Evolutionary conservation across 2,888 invertebrate genomes (phyloP).

Genomic region (Oscheius sp.): DNA sequence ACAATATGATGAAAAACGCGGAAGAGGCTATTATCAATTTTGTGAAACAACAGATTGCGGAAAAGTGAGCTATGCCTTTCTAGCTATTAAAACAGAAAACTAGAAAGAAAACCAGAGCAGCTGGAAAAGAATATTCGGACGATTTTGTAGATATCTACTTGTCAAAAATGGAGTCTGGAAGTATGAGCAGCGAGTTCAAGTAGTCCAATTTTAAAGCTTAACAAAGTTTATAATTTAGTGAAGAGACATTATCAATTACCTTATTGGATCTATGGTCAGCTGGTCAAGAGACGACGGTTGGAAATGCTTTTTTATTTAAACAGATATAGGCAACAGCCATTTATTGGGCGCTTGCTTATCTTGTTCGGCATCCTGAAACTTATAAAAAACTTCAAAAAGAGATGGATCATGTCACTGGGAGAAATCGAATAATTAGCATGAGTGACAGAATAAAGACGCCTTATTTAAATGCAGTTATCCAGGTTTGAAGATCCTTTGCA

Average conservation of each 20-base stretch:
- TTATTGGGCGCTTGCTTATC: no score
- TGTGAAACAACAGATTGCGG: neutral
- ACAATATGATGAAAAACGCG: neutral
- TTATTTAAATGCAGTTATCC: constrained; percentile 9
- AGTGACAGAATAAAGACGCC: neutral
- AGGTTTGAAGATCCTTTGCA: neutral
- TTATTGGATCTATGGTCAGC: constrained; percentile 7
- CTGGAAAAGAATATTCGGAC: neutral
- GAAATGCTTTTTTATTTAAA: neutral
- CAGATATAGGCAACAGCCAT: no score
- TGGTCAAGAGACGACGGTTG: constrained; percentile 5
- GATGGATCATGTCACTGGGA: neutral
- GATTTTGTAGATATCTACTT: constrained; percentile 18
- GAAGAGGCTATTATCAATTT: neutral
- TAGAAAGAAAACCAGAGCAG: neutral
- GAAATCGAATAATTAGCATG: neutral
- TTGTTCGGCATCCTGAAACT: no score
- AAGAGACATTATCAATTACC: neutral
- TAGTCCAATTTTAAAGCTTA: neutral
- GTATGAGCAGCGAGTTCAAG: neutral
- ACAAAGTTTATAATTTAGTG: neutral
- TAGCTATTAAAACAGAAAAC: neutral
- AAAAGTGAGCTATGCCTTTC: neutral
- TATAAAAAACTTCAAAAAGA: neutral
- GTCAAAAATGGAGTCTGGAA: neutral